Conservation (phyloP, 2,797 vertebrate species). For the Phoxinus dragarum region DNA sequence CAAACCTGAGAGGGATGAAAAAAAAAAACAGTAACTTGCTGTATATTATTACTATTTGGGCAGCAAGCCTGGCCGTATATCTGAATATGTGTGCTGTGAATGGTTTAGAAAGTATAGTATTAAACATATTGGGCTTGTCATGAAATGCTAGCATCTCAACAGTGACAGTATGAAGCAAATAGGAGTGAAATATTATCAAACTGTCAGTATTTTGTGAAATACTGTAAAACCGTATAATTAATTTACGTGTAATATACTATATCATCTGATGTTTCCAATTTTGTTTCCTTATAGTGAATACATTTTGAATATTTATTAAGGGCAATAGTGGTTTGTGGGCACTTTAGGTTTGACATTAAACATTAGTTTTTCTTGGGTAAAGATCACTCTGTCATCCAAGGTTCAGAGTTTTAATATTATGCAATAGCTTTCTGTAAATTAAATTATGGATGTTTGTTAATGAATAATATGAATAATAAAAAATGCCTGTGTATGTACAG, state of each 20-base stretch:
- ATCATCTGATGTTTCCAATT: neutral
- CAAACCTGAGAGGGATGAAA: conserved; percentile 34
- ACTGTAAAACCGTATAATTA: conserved; percentile 4
- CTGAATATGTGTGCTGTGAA: conserved; percentile 31
- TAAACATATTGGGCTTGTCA: neutral
- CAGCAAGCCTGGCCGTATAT: neutral
- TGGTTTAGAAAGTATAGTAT: conserved; percentile 2
- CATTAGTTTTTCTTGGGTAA: neutral
- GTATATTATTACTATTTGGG: conserved; percentile 3
- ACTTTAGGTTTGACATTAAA: conserved; percentile 23
- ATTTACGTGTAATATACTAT: neutral
- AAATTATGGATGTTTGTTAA: neutral
- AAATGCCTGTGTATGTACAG: neutral
- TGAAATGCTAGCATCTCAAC: conserved; percentile 19
- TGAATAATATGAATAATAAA: neutral
- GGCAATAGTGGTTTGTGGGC: neutral
- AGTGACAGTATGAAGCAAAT: neutral
- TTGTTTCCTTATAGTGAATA: conserved; percentile 2
- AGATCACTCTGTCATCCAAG: neutral
- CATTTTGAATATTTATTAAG: conserved; percentile 54
- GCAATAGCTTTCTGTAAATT: neutral
- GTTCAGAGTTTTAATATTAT: neutral
- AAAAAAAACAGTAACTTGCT: conserved; percentile 3
- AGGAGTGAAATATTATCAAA: neutral
- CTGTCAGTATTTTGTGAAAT: conserved; percentile 14